Percentiles rank a stretch among this genome's conserved stretches.
These are phyloP conservation scores for Erpornis zantholeuca DNA, from an alignment of 2,113 vertebrate species.

Conservation along the genomic window DNA sequence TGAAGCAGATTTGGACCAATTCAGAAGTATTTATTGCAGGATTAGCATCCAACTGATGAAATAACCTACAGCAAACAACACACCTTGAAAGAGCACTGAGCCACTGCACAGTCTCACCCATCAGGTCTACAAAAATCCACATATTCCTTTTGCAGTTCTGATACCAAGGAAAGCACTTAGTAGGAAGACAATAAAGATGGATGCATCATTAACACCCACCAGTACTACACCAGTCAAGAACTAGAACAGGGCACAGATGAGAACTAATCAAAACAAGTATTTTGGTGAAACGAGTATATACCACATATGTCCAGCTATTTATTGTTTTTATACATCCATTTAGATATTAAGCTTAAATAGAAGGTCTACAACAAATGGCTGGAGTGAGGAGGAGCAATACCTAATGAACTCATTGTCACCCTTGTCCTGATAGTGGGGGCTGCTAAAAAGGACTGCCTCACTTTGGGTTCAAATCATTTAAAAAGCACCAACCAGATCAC, in stretches of 20 bases:
- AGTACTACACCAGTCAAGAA: background rate
- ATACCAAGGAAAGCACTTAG: background rate
- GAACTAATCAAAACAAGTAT: background rate
- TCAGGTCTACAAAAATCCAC: background rate
- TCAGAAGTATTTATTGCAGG: slow-evolving; percentile 44
- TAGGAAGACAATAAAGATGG: background rate
- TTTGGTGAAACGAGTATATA: background rate
- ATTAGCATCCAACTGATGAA: background rate
- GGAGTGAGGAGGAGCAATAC: background rate
- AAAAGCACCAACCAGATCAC: background rate
- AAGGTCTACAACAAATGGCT: background rate
- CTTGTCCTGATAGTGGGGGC: background rate
- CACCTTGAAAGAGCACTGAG: slow-evolving; percentile 1
- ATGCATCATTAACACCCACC: background rate
- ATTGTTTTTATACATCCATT: background rate
- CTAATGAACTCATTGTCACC: background rate
- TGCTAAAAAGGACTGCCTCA: background rate
- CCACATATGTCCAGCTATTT: background rate
- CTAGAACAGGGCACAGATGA: background rate
- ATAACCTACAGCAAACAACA: slow-evolving; percentile 21
- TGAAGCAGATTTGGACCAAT: slow-evolving; percentile 47
- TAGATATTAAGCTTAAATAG: background rate
- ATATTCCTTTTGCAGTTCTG: background rate
- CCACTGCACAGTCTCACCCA: background rate
- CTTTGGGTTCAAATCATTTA: background rate